These are phyloP conservation scores for Pristionchus exspectatus DNA, from an alignment of 2,888 invertebrate genomes.

Conservation along the genomic window DNA sequence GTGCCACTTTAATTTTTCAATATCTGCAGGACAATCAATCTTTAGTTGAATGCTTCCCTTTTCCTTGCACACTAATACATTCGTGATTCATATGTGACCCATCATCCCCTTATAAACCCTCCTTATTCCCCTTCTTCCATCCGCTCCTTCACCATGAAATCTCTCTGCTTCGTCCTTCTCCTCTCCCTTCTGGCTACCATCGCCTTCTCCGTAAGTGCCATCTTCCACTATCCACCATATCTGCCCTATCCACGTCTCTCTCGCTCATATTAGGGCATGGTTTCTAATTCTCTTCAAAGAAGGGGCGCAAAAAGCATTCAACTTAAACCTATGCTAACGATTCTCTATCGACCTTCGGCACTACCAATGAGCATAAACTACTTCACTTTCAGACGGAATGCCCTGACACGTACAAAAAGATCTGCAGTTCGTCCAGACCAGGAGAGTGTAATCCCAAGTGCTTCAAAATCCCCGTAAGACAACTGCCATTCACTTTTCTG, in stretches of 20 bases:
- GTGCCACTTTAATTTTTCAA: not conserved
- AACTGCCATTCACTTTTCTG: not conserved
- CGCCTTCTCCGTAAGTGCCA: not conserved
- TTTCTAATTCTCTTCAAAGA: too few relatives aligned
- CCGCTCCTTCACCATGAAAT: not conserved
- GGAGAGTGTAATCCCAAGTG: not conserved
- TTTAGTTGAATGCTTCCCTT: not conserved
- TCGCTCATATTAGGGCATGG: too few relatives aligned
- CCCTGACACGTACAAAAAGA: not conserved
- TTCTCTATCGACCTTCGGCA: too few relatives aligned
- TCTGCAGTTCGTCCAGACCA: not conserved
- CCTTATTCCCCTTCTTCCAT: not conserved
- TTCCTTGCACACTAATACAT: not conserved
- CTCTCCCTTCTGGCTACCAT: not conserved
- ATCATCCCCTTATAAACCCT: not conserved
- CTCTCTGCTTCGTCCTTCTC: not conserved
- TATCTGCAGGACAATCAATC: not conserved
- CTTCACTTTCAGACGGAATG: not conserved
- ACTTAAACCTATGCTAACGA: too few relatives aligned
- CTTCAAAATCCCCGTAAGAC: not conserved
- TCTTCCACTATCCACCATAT: not conserved
- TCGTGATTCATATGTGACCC: conserved; percentile 2
- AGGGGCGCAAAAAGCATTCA: too few relatives aligned
- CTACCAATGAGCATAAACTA: too few relatives aligned
- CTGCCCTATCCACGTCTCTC: not conserved